Evolutionary conservation across 2,113 vertebrate genomes (phyloP).

Genomic region (Larimichthys polyactis): DNA sequence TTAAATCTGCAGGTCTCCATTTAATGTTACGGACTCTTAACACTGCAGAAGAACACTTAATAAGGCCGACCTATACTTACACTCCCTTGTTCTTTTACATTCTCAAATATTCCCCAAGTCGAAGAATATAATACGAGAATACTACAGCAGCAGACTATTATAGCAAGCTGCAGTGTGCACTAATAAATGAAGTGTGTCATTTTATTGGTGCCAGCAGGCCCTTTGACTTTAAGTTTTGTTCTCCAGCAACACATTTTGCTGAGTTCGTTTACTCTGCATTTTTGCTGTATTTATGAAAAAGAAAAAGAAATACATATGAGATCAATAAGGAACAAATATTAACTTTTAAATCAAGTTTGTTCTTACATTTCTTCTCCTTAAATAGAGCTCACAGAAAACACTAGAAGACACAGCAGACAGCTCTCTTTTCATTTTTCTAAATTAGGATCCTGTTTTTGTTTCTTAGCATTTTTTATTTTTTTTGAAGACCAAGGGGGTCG

Average conservation of each 20-base stretch:
- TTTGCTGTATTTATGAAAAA: slow-evolving; percentile 7
- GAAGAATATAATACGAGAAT: not conserved
- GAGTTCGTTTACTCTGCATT: slow-evolving; percentile 27
- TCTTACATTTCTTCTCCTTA: not conserved
- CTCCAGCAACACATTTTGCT: not conserved
- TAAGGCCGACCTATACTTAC: slow-evolving; percentile 31
- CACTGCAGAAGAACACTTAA: slow-evolving; percentile 36
- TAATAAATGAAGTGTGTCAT: slow-evolving; percentile 27
- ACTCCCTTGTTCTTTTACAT: slow-evolving; percentile 5
- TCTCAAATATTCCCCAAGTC: not conserved
- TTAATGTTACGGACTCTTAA: slow-evolving; percentile 47
- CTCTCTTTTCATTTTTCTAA: slow-evolving; percentile 24
- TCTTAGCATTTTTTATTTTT: slow-evolving; percentile 22
- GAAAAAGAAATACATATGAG: not conserved
- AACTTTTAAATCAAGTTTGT: slow-evolving; percentile 48
- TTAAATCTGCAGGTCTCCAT: slow-evolving; percentile 56
- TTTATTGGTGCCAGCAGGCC: not conserved
- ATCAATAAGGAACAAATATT: slow-evolving; percentile 21
- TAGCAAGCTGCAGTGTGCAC: not conserved
- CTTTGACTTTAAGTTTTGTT: not conserved
- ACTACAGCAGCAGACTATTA: not conserved
- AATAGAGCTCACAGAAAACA: slow-evolving; percentile 35
- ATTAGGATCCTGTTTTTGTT: slow-evolving; percentile 45
- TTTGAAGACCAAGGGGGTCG: not conserved
- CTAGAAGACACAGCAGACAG: slow-evolving; percentile 2